These are phyloP conservation scores for Lepidurus apus DNA, from an alignment of 1,140 invertebrate species.

Conservation along the genomic window DNA sequence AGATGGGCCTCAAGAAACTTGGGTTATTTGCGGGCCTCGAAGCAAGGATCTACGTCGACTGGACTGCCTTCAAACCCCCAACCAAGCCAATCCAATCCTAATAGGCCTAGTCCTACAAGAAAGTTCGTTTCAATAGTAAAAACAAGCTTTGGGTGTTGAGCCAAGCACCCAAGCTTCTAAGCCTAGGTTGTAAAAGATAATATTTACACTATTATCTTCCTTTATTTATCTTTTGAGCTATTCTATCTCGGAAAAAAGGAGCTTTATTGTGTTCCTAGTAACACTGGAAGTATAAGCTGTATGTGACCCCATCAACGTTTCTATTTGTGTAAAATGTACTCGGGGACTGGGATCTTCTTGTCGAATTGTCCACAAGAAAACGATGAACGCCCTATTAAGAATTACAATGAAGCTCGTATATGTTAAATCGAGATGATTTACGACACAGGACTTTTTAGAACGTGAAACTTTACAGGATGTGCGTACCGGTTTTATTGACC, in stretches of 20 bases:
- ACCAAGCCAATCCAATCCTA: background rate
- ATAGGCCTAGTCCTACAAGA: background rate
- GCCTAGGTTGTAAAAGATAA: too few relatives aligned
- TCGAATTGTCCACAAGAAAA: background rate
- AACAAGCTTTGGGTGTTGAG: too few relatives aligned
- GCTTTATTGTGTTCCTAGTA: too few relatives aligned
- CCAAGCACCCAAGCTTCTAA: too few relatives aligned
- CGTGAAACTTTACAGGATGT: constrained; percentile 9
- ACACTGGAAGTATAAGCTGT: too few relatives aligned
- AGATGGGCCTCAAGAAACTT: background rate
- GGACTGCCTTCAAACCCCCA: background rate
- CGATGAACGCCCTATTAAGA: background rate
- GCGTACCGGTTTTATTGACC: constrained; percentile 17
- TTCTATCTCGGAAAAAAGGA: too few relatives aligned
- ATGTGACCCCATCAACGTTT: background rate
- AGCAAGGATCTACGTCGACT: background rate
- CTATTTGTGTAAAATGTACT: background rate
- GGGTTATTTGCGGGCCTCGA: background rate
- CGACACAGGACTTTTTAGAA: background rate
- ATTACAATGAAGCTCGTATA: constrained; percentile 10
- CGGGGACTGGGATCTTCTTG: background rate
- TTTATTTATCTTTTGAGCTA: too few relatives aligned
- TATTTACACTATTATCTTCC: too few relatives aligned
- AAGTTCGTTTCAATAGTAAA: background rate
- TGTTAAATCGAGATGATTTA: constrained; percentile 16